A percentile compares a stretch with the other conserved stretches of the same genome.
These are phyloP conservation scores for Ranitomeya variabilis DNA, from an alignment of 2,113 vertebrate genomes.

Conservation along the genomic window DNA sequence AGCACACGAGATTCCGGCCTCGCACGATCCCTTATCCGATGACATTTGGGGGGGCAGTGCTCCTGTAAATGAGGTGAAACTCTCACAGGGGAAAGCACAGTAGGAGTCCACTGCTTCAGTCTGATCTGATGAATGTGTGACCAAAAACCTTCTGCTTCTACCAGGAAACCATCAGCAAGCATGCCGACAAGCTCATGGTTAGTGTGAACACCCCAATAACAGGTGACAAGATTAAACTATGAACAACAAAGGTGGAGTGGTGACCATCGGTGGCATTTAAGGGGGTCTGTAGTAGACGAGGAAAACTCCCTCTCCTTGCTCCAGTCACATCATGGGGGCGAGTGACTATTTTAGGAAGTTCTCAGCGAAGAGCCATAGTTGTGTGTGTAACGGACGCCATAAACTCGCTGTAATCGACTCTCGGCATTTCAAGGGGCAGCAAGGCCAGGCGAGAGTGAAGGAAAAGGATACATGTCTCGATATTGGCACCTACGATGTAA, in stretches of 20 bases:
- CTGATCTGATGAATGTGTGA: background rate
- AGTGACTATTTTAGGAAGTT: slow-evolving; percentile 20
- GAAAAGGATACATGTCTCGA: slow-evolving; percentile 97
- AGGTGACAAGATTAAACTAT: too few relatives aligned
- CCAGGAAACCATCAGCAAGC: background rate
- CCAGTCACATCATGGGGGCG: background rate
- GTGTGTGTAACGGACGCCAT: background rate
- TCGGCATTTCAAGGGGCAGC: background rate
- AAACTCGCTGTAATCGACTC: background rate
- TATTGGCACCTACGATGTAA: slow-evolving; percentile 98
- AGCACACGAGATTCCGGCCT: background rate
- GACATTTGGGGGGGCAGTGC: background rate
- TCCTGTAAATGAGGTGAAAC: background rate
- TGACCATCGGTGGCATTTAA: background rate
- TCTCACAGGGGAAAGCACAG: background rate
- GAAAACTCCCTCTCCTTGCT: background rate
- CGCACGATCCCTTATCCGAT: background rate
- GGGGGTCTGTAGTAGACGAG: background rate
- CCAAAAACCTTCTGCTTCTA: too few relatives aligned
- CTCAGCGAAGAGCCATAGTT: too few relatives aligned
- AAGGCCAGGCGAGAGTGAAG: background rate
- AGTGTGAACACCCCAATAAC: background rate
- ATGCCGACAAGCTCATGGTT: background rate
- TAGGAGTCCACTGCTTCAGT: background rate
- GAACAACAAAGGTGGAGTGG: too few relatives aligned